Base-by-base conservation (phyloP, 2,888 invertebrate genomes). In the Fragum fragum region DNA sequence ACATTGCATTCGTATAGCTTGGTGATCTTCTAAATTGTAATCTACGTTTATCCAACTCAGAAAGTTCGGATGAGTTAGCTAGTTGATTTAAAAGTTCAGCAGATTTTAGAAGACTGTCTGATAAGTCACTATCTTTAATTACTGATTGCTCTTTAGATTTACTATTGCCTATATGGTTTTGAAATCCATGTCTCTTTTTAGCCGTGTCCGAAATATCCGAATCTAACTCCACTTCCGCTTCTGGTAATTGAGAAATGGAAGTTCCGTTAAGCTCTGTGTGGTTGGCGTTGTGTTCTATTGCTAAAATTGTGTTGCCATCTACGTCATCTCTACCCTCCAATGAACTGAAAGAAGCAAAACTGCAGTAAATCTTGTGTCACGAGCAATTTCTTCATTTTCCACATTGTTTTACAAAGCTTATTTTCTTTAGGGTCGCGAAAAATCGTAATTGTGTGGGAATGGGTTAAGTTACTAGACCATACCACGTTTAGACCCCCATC, bases 1-100 rank as follows among this genome's bases (percentile, higher is more conserved):
- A 83, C 61, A 86, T 86, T 73, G 90, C 90, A 79, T 88, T 89
- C 11, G 90, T 90, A 69, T 90, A 90, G 80, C 90, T 90, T 18
- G 89, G 88, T 23, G 90, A 90, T 29, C 90, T 81, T 26, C 88
- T 81, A 53, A 90, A 85, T 39, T 85, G 86, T 32, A 71, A 69
- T 52, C 84, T 78, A 36, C 76, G 80, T 21, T 80, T 82, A 47
- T 84, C 84, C 21, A 81, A 29, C 55, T 86, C 86, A 16, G 81
- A 81, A 18, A 83, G 28, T n/a, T 79, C 42, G 23, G 66, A 21
- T 1, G 26, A 42, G 21, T 66, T 42, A 42, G 21, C 36, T 9
- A 53, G 52, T 69, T 29, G 39, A 23, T 66, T 66, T 39, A 36
- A 42, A 66, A 66, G 66, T 66, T n/a, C 66, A 66, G 66, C 66